A percentile compares a stretch with the other conserved stretches of the same genome.
Evolutionary conservation across 2,888 invertebrate species (phyloP).

Genomic region (Meteorus cinctellus): DNA sequence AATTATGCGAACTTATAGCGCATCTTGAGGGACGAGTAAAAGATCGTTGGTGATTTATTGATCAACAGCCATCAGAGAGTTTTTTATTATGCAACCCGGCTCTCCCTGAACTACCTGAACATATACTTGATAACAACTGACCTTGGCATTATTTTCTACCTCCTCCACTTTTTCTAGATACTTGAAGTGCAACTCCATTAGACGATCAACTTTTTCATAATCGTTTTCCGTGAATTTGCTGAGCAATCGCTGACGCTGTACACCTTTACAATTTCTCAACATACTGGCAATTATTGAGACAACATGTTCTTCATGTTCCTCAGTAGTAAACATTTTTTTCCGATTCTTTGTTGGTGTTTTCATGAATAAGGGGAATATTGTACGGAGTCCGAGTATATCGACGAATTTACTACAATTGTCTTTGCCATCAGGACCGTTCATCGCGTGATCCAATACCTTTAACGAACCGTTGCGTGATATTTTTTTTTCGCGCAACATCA

Average conservation of each 20-base stretch:
- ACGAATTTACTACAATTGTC: conserved; percentile 99
- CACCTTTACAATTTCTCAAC: conserved; percentile 92
- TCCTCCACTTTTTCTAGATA: conserved; percentile 94
- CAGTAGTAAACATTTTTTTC: conserved; percentile 85
- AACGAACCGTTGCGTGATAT: conserved; percentile 96
- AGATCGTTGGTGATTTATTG: neutral
- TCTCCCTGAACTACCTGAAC: neutral
- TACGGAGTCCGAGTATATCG: conserved; percentile 95
- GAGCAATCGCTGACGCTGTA: conserved; percentile 91
- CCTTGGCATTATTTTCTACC: conserved; percentile 81
- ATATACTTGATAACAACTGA: conserved; percentile 68
- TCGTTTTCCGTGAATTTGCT: conserved; percentile 99
- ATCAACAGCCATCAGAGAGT: neutral
- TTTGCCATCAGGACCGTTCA: conserved; percentile 93
- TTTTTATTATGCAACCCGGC: too few relatives aligned
- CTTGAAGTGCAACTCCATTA: conserved; percentile 97
- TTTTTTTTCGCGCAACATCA: conserved; percentile 98
- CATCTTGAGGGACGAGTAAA: too few relatives aligned
- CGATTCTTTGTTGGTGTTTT: conserved; percentile 94
- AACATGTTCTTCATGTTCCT: conserved; percentile 96
- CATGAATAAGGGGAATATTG: conserved; percentile 99
- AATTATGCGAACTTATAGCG: too few relatives aligned
- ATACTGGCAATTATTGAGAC: conserved; percentile 94
- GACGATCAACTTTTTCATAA: conserved; percentile 96
- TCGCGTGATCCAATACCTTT: conserved; percentile 96